These are phyloP conservation scores for Chironomus tentans DNA, from an alignment of 2,888 invertebrate genomes.

Conservation along the genomic window DNA sequence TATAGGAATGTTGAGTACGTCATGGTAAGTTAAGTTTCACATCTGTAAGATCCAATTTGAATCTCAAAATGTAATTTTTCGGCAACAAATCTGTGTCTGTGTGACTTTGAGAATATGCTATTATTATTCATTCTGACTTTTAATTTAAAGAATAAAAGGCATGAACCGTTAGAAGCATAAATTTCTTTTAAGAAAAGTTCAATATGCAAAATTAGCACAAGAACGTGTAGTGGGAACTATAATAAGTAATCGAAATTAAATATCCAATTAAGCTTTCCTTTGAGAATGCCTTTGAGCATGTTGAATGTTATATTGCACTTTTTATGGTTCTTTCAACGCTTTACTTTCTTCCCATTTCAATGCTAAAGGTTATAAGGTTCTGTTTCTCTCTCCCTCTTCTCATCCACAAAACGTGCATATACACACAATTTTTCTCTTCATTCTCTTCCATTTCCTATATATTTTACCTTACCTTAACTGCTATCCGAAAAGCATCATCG, in stretches of 20 bases:
- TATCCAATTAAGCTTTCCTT: neutral
- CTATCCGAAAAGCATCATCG: too few relatives aligned
- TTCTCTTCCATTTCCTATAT: neutral
- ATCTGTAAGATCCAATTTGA: neutral
- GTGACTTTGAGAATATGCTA: neutral
- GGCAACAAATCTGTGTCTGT: neutral
- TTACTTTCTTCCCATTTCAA: neutral
- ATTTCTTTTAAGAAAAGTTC: neutral
- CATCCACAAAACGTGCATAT: neutral
- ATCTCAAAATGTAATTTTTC: neutral
- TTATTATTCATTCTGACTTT: neutral
- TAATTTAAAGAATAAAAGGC: neutral
- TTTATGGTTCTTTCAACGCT: neutral
- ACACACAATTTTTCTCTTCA: neutral
- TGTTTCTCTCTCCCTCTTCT: too few relatives aligned
- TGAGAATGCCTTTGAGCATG: neutral
- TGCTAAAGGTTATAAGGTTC: slow-evolving; percentile 1
- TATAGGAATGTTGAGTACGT: neutral
- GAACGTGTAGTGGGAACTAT: neutral
- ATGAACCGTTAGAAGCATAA: neutral
- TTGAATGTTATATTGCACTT: neutral
- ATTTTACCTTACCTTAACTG: neutral
- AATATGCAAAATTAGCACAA: neutral
- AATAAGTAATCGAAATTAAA: neutral
- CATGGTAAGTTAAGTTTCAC: neutral